Base-by-base conservation (phyloP, 2,888 invertebrate genomes). In the Notocelia uddmanniana region DNA sequence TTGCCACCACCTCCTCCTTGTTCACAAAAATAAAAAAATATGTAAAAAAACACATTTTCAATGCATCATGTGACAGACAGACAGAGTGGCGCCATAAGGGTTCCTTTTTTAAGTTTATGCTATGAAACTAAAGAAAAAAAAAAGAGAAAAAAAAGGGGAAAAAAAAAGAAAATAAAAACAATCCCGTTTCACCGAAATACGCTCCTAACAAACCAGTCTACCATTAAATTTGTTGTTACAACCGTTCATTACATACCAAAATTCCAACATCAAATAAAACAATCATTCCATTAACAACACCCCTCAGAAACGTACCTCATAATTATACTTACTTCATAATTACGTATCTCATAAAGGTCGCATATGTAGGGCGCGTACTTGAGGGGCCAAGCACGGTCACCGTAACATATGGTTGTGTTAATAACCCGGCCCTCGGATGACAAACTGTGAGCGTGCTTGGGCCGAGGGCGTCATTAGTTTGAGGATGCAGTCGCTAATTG, bases 381-480 rank as follows among this genome's bases (percentile, higher is more conserved):
- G 31, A 31, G 31, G 5, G 26, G 26, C 3, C 45, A 60, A 45
- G 45, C 45, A 60, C 45, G 62, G 62, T 62, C 48, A 50, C 41
- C n/a, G 48, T 41, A 23, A 48, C 59, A n/a, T 23, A 45, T 26
- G 60, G 23, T 23, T 9, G 59, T 41, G 45, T 26, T 45, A 60
- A 60, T 60, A 60, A 45, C 60, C 60, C 23, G 45, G 60, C 23
- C 41, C 59, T 59, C 21, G 23, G 60, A n/a, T 63, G 63, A 63
- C 50, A 63, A 63, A 63, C 63, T 21, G 19, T 31, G 62, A 62
- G 63, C 63, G 34, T 34, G 63, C 63, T 52, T 34, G 50, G 19
- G 19, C 13, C 13, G 48, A 62, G 68, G 68, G 52, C 68, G 57
- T 68, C 68, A 68, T 68, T 68, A 68, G 68, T 37, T 21, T 13